Evolutionary conservation across 2,113 vertebrate genomes (phyloP), one percentile per base, ranked within the genome.

Genomic region (Indicator indicator): DNA sequence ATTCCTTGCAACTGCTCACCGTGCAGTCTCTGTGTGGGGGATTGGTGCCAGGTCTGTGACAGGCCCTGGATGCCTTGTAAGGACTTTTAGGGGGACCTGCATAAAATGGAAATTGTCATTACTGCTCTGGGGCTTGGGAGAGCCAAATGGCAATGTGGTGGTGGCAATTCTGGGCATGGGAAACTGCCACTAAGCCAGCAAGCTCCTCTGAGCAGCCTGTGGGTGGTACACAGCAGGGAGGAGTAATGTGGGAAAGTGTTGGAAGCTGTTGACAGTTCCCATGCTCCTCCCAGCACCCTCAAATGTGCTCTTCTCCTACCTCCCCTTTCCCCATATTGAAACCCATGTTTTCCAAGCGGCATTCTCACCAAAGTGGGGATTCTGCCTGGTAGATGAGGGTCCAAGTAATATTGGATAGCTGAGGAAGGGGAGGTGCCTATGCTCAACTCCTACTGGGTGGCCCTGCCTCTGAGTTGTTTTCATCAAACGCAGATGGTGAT

Each of bases 311-410:
- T 80, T 78, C 23, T 89, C 50, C 38, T 17, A 36, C 12, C 2
- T 69, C 32, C 32, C 69, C 18, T 33, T 91, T 62, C 11, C 40
- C 21, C 16, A 50, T 30, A n/a, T n/a, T 3, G 2, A 69, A 91
- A 67, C 2, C 1, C 0, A 0, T 0, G 0, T 12, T 19, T 68
- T 42, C 19, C 59, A 65, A 50, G 50, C 30, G 36, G 59, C 12
- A 36, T 40, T 7, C 9, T 50, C 17, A 59, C 10, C 3, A 0
- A 21, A 2, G 5, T 0, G 0, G 14, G 42, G 17, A 15, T 81
- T 20, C n/a, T n/a, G 11, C 15, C 36, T 46, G 14, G n/a, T 26
- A 48, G 30, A 40, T n/a, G 30, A 46, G 30, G 17, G 23, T 30
- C 33, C 3, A 3, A 0, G 0, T 15, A 27, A 24, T 2, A 14